Evolutionary conservation across 2,797 vertebrate genomes (phyloP), one percentile per base, ranked within the genome.

Genomic region (Notoglanidium macrostoma): DNA sequence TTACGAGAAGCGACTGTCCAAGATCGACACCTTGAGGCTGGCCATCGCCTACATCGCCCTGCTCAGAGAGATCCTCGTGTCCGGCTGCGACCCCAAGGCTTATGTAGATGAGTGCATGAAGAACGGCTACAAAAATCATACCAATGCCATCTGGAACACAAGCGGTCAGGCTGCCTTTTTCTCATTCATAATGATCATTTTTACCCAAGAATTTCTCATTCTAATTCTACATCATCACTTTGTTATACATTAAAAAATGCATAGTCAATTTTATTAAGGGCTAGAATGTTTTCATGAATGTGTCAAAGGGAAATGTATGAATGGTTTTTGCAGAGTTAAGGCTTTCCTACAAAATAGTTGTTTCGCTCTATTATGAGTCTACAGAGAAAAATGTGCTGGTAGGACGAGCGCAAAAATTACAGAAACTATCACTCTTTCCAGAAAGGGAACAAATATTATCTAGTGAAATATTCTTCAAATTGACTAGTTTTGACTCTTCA

Each of bases 1-100:
- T 0, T 96, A 95, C 26, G 97, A 97, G 93, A 96, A 95, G 65
- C 92, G 94, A 0, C 94, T 97, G 79, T 96, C 97, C 21, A 97
- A 98, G 92, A 97, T 97, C 0, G 95, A 96, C 91, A 96, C 96
- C 0, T 94, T 97, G 32, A 79, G 93, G 3, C 84, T 96, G 90
- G 96, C 95, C 85, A 96, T 96, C 0, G 96, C 96, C 0, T 97
- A 96, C 93, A 96, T 96, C 3, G 94, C 96, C 9, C 93, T 96
- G 19, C 95, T 97, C 4, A 85, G 95, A 0, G 96, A 97, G 89
- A 96, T 97, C 88, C 94, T 98, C 5, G 21, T 94, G 90, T 97
- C 96, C 0, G 96, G 96, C 0, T 92, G 93, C 0, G 92, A 96
- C 40, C 96, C 96, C 85, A 96, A 94, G 2, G 91, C 96, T 35